These are phyloP conservation scores for Hemithea aestivaria DNA, from an alignment of 2,888 invertebrate species.

Conservation along the genomic window DNA sequence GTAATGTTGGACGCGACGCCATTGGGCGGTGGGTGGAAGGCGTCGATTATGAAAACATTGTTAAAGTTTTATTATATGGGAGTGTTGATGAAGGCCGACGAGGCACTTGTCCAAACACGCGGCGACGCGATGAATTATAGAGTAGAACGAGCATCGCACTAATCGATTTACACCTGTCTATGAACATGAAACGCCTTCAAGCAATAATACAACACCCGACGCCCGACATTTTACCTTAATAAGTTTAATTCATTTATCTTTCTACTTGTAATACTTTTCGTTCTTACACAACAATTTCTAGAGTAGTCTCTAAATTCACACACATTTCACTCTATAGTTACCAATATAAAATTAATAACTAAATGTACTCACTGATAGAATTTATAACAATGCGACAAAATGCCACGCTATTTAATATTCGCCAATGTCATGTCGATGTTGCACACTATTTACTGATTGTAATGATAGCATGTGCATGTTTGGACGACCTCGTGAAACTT, in stretches of 20 bases:
- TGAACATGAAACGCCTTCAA: constrained; percentile 1
- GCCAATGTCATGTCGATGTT: neutral
- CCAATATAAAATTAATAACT: no score
- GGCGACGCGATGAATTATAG: constrained; percentile 68
- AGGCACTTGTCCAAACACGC: constrained; percentile 73
- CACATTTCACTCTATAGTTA: no score
- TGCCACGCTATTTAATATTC: no score
- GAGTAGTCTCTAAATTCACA: no score
- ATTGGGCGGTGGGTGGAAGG: constrained; percentile 38
- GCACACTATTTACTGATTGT: no score
- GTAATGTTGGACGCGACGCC: neutral
- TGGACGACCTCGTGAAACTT: constrained; percentile 1
- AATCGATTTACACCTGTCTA: constrained; percentile 75
- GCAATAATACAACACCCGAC: constrained; percentile 10
- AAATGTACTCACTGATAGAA: no score
- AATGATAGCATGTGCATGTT: no score
- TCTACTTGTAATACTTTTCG: no score
- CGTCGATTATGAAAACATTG: constrained; percentile 75
- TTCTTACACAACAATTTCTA: no score
- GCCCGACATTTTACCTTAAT: no score
- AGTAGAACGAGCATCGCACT: constrained; percentile 55
- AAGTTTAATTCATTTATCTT: no score
- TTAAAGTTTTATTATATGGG: constrained; percentile 73
- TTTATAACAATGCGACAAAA: no score
- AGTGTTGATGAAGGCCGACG: constrained; percentile 70